Conservation (phyloP, 1,140 invertebrate genomes). For the Drosophila asahinai region DNA sequence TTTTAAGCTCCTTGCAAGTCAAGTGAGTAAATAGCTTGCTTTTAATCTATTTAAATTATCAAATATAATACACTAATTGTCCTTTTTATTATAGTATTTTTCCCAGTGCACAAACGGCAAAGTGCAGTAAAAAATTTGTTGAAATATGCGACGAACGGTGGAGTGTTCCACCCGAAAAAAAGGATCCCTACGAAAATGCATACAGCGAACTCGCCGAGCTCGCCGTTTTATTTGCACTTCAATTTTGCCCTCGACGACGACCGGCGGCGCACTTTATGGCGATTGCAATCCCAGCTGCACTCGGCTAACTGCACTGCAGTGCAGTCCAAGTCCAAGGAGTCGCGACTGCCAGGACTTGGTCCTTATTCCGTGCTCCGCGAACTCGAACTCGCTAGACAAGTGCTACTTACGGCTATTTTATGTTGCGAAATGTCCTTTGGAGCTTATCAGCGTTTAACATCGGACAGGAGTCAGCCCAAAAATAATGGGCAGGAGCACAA, state of each 20-base stretch:
- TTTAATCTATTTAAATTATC: too few relatives aligned
- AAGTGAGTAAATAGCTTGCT: background rate
- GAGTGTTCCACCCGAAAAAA: slow-evolving; percentile 33
- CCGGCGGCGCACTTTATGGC: slow-evolving; percentile 72
- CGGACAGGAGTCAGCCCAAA: slow-evolving; percentile 71
- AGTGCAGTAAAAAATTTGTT: slow-evolving; percentile 78
- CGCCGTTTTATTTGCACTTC: slow-evolving; percentile 80
- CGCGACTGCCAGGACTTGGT: slow-evolving; percentile 42
- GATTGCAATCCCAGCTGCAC: slow-evolving; percentile 79
- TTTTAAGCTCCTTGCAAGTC: background rate
- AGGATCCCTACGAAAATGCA: slow-evolving; percentile 25
- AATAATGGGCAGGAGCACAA: slow-evolving; percentile 58
- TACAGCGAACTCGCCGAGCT: slow-evolving; percentile 52
- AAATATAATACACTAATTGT: too few relatives aligned
- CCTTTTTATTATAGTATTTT: background rate
- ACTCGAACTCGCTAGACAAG: slow-evolving; percentile 63
- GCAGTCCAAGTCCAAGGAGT: slow-evolving; percentile 54
- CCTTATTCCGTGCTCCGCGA: background rate
- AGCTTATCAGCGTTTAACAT: slow-evolving; percentile 75
- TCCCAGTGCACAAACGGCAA: slow-evolving; percentile 45
- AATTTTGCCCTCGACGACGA: slow-evolving; percentile 75
- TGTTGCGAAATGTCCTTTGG: slow-evolving; percentile 76
- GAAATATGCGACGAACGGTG: slow-evolving; percentile 56
- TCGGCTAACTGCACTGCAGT: slow-evolving; percentile 76
- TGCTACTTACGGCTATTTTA: slow-evolving; percentile 80